A percentile compares a stretch with the other conserved stretches of the same genome.
These are phyloP conservation scores for Nasonia oneida DNA, from an alignment of 2,888 invertebrate species.

Conservation along the genomic window DNA sequence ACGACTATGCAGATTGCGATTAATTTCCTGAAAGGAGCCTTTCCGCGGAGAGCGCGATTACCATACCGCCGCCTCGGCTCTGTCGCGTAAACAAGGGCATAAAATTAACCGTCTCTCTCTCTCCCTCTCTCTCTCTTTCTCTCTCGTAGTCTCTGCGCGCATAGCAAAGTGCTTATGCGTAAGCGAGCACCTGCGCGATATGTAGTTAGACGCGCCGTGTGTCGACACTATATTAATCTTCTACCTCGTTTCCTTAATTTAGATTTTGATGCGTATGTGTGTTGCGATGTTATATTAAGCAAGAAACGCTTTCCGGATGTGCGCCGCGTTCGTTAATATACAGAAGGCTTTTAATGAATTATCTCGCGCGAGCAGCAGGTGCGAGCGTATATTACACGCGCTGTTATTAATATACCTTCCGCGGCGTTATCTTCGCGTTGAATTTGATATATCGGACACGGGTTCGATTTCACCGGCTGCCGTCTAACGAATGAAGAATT, in stretches of 20 bases:
- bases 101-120: constrained; percentile 30
- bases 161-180: background rate
- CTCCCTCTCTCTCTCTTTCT: too few species aligned
- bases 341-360: constrained; percentile 47
- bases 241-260: constrained; percentile 56
- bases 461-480: background rate
- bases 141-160: background rate
- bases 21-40: constrained; percentile 38
- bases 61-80: background rate
- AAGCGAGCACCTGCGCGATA: constrained; percentile 27
- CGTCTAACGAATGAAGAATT: background rate
- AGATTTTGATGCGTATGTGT: constrained; percentile 45
- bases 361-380: constrained; percentile 27
- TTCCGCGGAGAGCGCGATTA: constrained; percentile 26
- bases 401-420: constrained; percentile 34
- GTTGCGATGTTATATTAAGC: constrained; percentile 28
- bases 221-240: constrained; percentile 56
- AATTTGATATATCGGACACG: background rate
- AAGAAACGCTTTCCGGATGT: constrained; percentile 30
- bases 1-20: constrained; percentile 38
- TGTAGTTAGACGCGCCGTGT: background rate
- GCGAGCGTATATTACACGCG: background rate
- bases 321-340: constrained; percentile 49
- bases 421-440: background rate
- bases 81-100: constrained; percentile 41